phyloP scores from a whole-genome alignment of 2,113 vertebrate genomes.

The Burhinus oedicnemus region DNA sequence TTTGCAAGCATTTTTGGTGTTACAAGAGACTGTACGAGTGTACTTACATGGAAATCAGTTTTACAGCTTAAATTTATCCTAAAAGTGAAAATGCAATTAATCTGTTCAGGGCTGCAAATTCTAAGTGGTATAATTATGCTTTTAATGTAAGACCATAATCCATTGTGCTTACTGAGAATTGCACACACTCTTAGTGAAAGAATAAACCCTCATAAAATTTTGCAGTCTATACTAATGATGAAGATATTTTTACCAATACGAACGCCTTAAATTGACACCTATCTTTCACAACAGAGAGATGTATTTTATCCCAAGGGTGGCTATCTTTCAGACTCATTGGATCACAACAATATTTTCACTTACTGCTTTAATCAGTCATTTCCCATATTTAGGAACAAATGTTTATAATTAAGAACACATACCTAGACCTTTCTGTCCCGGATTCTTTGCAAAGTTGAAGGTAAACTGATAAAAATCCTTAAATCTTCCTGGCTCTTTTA shows the following conservation, averaged over 20 bases:
- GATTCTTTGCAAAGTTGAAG: slow-evolving; percentile 91
- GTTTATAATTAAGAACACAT: slow-evolving; percentile 69
- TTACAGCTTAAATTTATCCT: not conserved
- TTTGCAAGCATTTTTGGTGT: not conserved
- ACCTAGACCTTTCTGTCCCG: slow-evolving; percentile 89
- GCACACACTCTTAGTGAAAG: not conserved
- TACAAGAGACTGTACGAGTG: not conserved
- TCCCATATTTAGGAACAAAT: not conserved
- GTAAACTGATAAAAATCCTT: slow-evolving; percentile 93
- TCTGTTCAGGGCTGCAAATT: not conserved
- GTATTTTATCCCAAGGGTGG: not conserved
- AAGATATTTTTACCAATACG: not conserved
- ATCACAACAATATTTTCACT: not conserved
- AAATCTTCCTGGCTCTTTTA: slow-evolving; percentile 88
- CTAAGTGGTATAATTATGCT: not conserved
- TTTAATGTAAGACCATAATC: not conserved
- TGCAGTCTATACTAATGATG: not conserved
- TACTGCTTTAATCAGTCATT: not conserved
- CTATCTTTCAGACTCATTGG: not conserved
- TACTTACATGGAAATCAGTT: not conserved
- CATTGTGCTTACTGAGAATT: not conserved
- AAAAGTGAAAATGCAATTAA: not conserved
- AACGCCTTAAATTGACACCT: not conserved
- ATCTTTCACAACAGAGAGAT: not conserved
- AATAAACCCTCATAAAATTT: not conserved